Percentiles rank a stretch among this genome's conserved stretches.
Conservation (phyloP, 2,888 invertebrate species). For the Argyra leucocephala region DNA sequence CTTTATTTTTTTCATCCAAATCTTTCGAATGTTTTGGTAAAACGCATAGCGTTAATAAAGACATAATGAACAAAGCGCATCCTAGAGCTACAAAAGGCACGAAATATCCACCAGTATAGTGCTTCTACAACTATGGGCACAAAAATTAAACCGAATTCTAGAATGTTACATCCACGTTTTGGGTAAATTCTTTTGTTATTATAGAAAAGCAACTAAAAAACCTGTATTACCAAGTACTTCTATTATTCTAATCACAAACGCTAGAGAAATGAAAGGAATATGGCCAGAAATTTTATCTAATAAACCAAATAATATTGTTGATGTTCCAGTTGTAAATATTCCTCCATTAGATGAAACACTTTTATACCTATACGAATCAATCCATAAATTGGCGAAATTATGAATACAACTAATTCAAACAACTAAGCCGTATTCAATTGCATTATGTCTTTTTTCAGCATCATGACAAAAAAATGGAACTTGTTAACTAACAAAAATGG, state of each 20-base stretch:
- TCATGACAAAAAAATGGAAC: slow-evolving; percentile 47
- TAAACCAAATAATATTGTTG: slow-evolving; percentile 69
- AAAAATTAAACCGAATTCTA: slow-evolving; percentile 76
- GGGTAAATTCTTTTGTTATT: slow-evolving; percentile 77
- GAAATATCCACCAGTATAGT: slow-evolving; percentile 71
- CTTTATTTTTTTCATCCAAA: slow-evolving; percentile 49
- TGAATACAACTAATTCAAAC: slow-evolving; percentile 73
- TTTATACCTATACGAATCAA: slow-evolving; percentile 71
- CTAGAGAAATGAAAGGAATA: slow-evolving; percentile 63
- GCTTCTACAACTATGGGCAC: slow-evolving; percentile 86
- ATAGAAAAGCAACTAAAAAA: slow-evolving; percentile 75
- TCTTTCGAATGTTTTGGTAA: slow-evolving; percentile 55
- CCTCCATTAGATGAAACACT: slow-evolving; percentile 68
- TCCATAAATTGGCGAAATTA: slow-evolving; percentile 74
- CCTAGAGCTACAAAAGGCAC: slow-evolving; percentile 76
- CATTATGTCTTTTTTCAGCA: slow-evolving; percentile 67
- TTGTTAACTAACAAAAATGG: too few relatives aligned
- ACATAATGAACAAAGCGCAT: slow-evolving; percentile 61
- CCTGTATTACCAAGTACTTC: slow-evolving; percentile 82
- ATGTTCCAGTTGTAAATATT: slow-evolving; percentile 71
- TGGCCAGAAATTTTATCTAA: slow-evolving; percentile 45
- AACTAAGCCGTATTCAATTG: slow-evolving; percentile 79
- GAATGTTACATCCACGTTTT: slow-evolving; percentile 76
- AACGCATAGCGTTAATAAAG: slow-evolving; percentile 62
- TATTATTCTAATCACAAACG: slow-evolving; percentile 68